A percentile compares a stretch with the other conserved stretches of the same genome.
Conservation (phyloP, 2,797 vertebrate species). For the Kryptolebias ocellatus region DNA sequence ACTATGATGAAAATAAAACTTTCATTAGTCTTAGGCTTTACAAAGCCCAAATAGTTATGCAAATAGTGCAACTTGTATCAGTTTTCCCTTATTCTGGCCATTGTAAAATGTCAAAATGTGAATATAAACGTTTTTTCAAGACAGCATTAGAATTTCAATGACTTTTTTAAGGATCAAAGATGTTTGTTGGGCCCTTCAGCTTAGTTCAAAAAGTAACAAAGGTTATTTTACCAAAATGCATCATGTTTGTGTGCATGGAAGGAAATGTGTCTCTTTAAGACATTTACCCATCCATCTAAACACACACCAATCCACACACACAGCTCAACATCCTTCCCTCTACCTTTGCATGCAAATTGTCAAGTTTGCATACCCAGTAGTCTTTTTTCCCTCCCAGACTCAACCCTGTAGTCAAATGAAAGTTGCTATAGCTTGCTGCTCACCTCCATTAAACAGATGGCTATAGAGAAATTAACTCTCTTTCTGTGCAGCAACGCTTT, state of each 20-base stretch:
- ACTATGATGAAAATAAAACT: too few relatives aligned
- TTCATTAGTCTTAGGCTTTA: neutral
- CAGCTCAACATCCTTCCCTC: constrained; percentile 29
- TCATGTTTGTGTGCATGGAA: constrained; percentile 1
- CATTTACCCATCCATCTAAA: neutral
- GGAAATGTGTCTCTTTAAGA: neutral
- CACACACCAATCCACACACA: constrained; percentile 2
- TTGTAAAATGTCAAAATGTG: neutral
- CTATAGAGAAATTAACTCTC: constrained; percentile 41
- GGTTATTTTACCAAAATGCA: constrained; percentile 16
- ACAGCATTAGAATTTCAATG: neutral
- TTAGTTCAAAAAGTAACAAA: neutral
- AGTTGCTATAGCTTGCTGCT: constrained; percentile 40
- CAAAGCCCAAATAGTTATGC: neutral
- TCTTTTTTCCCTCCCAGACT: constrained; percentile 35
- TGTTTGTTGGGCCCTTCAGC: neutral
- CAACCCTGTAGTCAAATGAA: constrained; percentile 76
- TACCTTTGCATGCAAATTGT: constrained; percentile 71
- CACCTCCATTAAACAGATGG: constrained; percentile 45
- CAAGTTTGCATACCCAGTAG: constrained; percentile 69
- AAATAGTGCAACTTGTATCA: neutral
- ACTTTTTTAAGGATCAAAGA: neutral
- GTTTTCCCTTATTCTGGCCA: neutral
- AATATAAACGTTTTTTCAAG: neutral
- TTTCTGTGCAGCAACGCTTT: neutral